Percentiles rank a stretch among this genome's conserved stretches.
phyloP scores from a whole-genome alignment of 2,113 vertebrate species.

The Strigops habroptila region DNA sequence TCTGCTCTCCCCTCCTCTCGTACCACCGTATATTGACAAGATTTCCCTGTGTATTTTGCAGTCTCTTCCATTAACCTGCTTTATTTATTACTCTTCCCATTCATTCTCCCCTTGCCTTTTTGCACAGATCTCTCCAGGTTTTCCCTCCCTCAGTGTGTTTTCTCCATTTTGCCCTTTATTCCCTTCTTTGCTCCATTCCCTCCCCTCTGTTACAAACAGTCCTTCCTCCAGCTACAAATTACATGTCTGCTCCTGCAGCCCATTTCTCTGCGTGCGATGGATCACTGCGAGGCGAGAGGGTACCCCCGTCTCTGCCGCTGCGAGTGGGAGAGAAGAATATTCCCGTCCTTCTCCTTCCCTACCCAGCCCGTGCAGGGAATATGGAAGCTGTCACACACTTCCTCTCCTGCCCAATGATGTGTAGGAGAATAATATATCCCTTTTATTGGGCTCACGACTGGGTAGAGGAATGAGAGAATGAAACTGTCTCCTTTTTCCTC shows the following conservation, averaged over 20 bases:
- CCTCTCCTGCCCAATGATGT: conserved; percentile 43
- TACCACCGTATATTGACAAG: accelerated
- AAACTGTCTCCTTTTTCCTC: neutral
- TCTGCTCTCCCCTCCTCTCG: neutral
- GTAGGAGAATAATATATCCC: conserved; percentile 24
- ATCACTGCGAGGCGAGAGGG: neutral
- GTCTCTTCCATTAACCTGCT: neutral
- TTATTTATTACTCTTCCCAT: neutral
- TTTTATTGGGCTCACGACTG: neutral
- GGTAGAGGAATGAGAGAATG: neutral
- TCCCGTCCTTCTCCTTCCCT: neutral
- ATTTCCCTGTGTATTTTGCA: neutral
- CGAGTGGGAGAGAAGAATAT: neutral
- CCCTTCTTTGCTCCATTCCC: neutral
- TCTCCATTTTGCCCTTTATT: neutral
- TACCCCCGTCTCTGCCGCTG: neutral
- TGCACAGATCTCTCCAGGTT: neutral
- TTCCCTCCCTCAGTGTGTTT: neutral
- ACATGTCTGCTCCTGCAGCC: neutral
- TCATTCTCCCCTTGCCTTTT: neutral
- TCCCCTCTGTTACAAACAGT: neutral
- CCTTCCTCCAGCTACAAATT: neutral
- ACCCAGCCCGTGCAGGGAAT: neutral
- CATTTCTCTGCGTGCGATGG: accelerated
- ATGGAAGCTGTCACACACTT: conserved; percentile 45